Evolutionary conservation across 2,797 vertebrate species (phyloP).

Genomic region (Passerculus sandwichensis): DNA sequence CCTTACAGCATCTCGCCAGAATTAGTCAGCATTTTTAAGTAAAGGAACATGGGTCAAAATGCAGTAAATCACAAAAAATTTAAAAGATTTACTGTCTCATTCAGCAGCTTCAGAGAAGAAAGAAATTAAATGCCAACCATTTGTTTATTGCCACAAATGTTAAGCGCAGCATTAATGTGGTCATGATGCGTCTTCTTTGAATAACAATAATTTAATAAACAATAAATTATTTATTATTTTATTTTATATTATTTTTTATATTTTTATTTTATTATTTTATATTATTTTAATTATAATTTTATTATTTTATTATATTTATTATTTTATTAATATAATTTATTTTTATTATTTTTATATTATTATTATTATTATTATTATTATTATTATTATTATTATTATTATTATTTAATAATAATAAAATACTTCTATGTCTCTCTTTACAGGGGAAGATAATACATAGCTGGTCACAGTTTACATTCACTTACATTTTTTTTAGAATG

Average conservation of each 20-base stretch:
- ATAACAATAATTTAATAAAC: neutral
- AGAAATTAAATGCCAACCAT: neutral
- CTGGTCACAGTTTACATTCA: neutral
- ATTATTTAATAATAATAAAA: neutral
- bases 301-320: too few species aligned
- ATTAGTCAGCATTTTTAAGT: neutral
- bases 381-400: too few species aligned
- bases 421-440: neutral
- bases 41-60: neutral
- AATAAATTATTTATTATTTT: too few species aligned
- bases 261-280: too few species aligned
- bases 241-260: too few species aligned
- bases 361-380: too few species aligned
- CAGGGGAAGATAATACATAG: neutral
- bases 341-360: too few species aligned
- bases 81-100: neutral
- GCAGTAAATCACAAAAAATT: neutral
- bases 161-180: neutral
- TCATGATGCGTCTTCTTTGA: neutral
- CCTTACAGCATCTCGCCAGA: neutral
- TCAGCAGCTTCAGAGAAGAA: neutral
- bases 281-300: too few species aligned
- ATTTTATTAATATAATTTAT: too few species aligned
- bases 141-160: slow-evolving; percentile 19
- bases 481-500: neutral